These are phyloP conservation scores for Reticulitermes lucifugus DNA, from an alignment of 2,888 invertebrate species.

Conservation along the genomic window DNA sequence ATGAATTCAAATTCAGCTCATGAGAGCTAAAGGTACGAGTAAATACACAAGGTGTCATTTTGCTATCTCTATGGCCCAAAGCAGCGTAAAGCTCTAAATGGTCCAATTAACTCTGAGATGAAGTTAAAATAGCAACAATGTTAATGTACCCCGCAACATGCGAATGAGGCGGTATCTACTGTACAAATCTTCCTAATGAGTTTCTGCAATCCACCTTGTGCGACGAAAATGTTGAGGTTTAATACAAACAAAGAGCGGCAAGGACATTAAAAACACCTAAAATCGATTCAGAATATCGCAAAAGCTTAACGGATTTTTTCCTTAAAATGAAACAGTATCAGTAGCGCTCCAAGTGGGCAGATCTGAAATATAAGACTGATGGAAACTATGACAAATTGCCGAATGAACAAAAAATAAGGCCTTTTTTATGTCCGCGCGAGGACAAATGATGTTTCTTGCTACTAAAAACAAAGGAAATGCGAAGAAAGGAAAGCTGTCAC, in stretches of 20 bases:
- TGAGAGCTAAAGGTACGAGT: too few relatives aligned
- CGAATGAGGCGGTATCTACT: background rate
- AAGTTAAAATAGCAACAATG: background rate
- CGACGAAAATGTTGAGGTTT: background rate
- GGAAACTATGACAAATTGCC: conserved; percentile 3
- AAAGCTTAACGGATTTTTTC: conserved; percentile 1
- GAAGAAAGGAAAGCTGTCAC: background rate
- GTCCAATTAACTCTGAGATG: background rate
- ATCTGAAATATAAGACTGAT: background rate
- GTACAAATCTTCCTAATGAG: background rate
- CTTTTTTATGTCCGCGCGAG: background rate
- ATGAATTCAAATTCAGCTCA: too few relatives aligned
- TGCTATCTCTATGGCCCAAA: background rate
- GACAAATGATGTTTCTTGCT: conserved; percentile 1
- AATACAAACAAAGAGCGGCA: background rate
- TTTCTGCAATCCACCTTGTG: background rate
- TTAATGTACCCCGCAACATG: background rate
- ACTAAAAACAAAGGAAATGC: background rate
- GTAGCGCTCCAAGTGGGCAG: background rate
- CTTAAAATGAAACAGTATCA: background rate
- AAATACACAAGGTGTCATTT: background rate
- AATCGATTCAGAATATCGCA: background rate
- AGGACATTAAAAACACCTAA: background rate
- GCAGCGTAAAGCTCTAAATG: background rate
- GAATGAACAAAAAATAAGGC: background rate